Evolutionary conservation across 2,888 invertebrate genomes (phyloP).

Genomic region (Acanthopleura granulata): DNA sequence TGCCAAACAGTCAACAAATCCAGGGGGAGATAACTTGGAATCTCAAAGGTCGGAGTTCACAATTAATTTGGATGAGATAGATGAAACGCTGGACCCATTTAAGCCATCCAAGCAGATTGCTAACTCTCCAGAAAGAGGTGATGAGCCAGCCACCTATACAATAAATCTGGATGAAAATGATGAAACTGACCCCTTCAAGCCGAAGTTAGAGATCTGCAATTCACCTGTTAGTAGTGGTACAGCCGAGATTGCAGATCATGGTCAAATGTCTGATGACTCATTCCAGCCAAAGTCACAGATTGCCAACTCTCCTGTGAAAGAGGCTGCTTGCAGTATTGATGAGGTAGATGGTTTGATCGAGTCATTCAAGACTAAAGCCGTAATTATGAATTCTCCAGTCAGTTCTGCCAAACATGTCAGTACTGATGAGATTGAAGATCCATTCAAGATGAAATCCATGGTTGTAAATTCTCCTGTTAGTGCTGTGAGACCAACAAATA

Average conservation of each 20-base stretch:
- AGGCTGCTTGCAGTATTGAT: too few relatives aligned
- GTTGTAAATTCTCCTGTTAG: slow-evolving; percentile 1
- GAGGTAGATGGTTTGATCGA: too few relatives aligned
- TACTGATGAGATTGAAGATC: not conserved
- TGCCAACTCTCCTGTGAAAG: too few relatives aligned
- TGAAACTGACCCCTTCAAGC: slow-evolving; percentile 26
- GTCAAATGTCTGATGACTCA: not conserved
- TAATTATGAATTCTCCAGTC: not conserved
- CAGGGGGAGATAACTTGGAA: not conserved
- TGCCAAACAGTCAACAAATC: not conserved
- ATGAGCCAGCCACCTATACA: not conserved
- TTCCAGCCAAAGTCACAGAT: not conserved
- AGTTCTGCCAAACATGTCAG: not conserved
- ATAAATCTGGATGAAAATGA: not conserved
- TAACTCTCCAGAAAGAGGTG: slow-evolving; percentile 18
- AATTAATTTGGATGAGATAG: not conserved
- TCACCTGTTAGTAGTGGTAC: slow-evolving; percentile 17
- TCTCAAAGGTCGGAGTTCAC: not conserved
- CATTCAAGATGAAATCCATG: not conserved
- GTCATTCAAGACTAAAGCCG: not conserved
- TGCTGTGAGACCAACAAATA: not conserved
- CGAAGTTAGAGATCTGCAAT: slow-evolving; percentile 24
- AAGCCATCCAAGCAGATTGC: slow-evolving; percentile 24
- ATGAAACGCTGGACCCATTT: slow-evolving; percentile 21
- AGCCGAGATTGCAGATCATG: not conserved